Evolutionary conservation across 30 jellyfish, hydroid and myxozoan genomes (phyloP), one percentile per base, ranked within the genome.

Genomic region (Aurelia coerulea): DNA sequence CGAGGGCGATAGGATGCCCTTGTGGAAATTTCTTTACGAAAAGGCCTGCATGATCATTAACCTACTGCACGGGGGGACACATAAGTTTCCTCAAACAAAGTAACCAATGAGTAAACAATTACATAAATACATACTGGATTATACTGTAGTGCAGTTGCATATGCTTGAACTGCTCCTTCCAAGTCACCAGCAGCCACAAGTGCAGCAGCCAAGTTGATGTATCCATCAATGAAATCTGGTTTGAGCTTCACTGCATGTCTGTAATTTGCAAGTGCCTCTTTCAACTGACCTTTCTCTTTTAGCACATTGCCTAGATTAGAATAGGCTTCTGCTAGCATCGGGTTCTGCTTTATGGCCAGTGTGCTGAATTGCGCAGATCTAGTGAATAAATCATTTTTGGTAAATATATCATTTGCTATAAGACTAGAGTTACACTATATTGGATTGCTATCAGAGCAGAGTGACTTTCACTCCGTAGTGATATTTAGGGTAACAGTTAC

Each of bases 161-260:
- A 94, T 42, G 98, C 97, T 65, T 94, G 98, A 10, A 94, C 98
- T 17, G 98, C 98, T 18, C 98, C 98, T 50, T 94, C 98, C 49
- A 94, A 83, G 74, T 94, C 98, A 42, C 98, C 97, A 76, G 98
- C 98, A 62, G 98, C 97, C 12, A 94, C 98, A 13, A 94, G 90
- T 2, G 98, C 98, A 74, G 98, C 98, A 23, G 98, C 98, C 29
- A 92, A 59, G 70, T 92, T 92, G 52, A 92, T 92, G 59, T 92
- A 92, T 0, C 98, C 98, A 68, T 92, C 98, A 50, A 92, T 92
- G 65, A 92, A 92, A 80, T 92, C 98, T 23, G 98, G 98, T 68
- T 92, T 92, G 19, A 92, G 84, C 54, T 92, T 92, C 53, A 92
- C 98, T 0, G 98, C 98, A 92, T 92, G 98, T 53, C 98, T 80